phyloP scores from a whole-genome alignment of 53 echinoderm and acorn worm genomes.

The Mesocentrotus franciscanus region DNA sequence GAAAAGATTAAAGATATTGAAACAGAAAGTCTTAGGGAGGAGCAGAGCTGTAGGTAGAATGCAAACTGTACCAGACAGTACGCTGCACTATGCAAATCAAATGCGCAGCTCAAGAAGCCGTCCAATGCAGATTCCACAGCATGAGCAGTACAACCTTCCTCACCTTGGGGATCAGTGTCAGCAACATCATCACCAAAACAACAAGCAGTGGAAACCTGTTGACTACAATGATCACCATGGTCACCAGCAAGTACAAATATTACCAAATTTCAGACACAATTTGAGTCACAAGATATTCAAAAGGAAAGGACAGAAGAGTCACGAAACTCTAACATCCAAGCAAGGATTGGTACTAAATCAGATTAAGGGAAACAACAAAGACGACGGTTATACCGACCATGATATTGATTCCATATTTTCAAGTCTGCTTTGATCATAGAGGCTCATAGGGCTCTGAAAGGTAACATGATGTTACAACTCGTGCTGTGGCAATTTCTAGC shows the following conservation, averaged over 20 bases:
- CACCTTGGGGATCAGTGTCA: neutral
- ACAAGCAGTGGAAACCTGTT: neutral
- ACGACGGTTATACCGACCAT: neutral
- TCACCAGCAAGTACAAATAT: neutral
- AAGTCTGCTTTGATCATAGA: neutral
- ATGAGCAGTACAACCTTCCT: neutral
- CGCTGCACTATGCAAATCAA: slow-evolving; percentile 16
- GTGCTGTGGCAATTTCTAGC: neutral
- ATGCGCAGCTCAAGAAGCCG: neutral
- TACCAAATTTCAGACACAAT: neutral
- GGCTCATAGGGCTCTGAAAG: neutral
- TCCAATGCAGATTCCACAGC: neutral
- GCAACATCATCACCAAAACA: neutral
- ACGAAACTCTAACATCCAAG: neutral
- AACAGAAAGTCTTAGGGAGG: neutral
- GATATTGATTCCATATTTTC: slow-evolving; percentile 54
- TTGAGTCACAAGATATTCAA: neutral
- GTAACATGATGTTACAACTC: too few species aligned
- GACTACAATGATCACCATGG: neutral
- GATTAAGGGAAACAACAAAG: neutral
- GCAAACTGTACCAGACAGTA: neutral
- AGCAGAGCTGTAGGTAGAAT: neutral
- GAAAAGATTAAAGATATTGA: slow-evolving; percentile 32
- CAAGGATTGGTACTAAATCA: neutral
- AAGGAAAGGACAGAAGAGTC: neutral